Conservation (phyloP, 1,140 invertebrate genomes). For the Drosophila rhopaloa region DNA sequence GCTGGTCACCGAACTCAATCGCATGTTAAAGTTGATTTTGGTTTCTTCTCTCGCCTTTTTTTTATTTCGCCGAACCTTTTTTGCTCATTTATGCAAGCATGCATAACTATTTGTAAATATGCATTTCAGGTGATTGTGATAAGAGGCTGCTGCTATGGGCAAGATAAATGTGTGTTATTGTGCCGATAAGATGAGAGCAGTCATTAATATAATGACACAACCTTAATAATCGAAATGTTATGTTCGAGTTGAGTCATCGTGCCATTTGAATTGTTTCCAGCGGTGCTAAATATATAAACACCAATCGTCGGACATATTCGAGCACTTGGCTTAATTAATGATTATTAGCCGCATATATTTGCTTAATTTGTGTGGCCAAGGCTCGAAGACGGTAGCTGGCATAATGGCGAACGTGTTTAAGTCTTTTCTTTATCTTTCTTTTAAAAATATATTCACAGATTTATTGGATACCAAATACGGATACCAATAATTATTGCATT, state of each 20-base stretch:
- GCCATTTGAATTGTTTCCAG: slow-evolving; percentile 14
- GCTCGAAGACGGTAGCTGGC: slow-evolving; percentile 21
- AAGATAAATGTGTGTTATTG: slow-evolving; percentile 69
- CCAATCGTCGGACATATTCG: slow-evolving; percentile 27
- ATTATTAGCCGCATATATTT: slow-evolving; percentile 57
- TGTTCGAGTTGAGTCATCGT: slow-evolving; percentile 48
- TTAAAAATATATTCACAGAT: slow-evolving; percentile 7
- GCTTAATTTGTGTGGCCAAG: slow-evolving; percentile 36
- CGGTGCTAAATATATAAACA: slow-evolving; percentile 3
- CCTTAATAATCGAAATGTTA: slow-evolving; percentile 42
- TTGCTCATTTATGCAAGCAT: slow-evolving; percentile 71
- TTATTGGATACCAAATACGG: neutral
- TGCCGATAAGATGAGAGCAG: slow-evolving; percentile 54
- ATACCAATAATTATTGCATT: neutral
- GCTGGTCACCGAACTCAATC: slow-evolving; percentile 68
- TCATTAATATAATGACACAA: slow-evolving; percentile 76
- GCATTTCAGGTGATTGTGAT: slow-evolving; percentile 69
- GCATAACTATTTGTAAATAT: slow-evolving; percentile 78
- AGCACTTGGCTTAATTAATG: slow-evolving; percentile 61
- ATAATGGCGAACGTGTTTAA: slow-evolving; percentile 7
- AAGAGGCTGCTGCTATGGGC: slow-evolving; percentile 45
- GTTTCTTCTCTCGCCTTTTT: slow-evolving; percentile 31
- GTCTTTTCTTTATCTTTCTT: slow-evolving; percentile 7
- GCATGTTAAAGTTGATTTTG: slow-evolving; percentile 59
- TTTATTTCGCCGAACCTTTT: slow-evolving; percentile 19